Base-by-base conservation (phyloP, 1,140 invertebrate genomes). In the Lethrus apterus region DNA sequence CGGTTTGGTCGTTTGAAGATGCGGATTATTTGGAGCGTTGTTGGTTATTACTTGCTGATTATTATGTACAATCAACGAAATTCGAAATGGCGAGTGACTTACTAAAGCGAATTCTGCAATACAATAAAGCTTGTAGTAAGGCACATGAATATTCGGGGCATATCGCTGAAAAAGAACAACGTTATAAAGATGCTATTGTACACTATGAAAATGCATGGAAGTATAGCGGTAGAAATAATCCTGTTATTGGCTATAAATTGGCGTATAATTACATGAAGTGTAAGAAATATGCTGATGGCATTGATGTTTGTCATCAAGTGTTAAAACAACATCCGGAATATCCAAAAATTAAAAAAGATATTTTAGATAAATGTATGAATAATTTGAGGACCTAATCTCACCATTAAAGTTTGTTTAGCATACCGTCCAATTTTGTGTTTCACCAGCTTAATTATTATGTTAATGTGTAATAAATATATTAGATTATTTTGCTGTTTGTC, bases 1-100 rank as follows among this genome's bases (percentile, higher is more conserved):
- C 82, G 44, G 70, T 73, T 1, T 99, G 95, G 94, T 92, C 80
- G 8, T 87, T 92, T 50, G 89, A 93, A 66, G 93, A 98, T 59
- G 92, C 93, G 0, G 93, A 98, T 59, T 94, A 96, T 64, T 71
- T 98, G 26, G 94, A 98, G 69, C 80, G 57, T n/a, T 90, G 89
- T 64, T 98, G 94, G 95, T 62, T 98, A 3, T 70, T 98, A 3
- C 70, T 96, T 11, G 86, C 91, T 0, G 93, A 97, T 51, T 85
- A 92, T 54, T 95, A 96, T 64, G 82, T 94, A 18, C 86, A 87
- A 64, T 81, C 86, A 13, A 82, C 79, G 14, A 93, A 96, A 67
- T 80, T 82, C 55, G 93, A 97, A 35, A 76, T 91, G 35, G 89
- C 92, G 0, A 80, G 78, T 24, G 89, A 93, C 52, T 67, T 95